Percentiles rank a stretch among this genome's conserved stretches.
Conservation (phyloP, 2,113 vertebrate species). For the Equus przewalskii region DNA sequence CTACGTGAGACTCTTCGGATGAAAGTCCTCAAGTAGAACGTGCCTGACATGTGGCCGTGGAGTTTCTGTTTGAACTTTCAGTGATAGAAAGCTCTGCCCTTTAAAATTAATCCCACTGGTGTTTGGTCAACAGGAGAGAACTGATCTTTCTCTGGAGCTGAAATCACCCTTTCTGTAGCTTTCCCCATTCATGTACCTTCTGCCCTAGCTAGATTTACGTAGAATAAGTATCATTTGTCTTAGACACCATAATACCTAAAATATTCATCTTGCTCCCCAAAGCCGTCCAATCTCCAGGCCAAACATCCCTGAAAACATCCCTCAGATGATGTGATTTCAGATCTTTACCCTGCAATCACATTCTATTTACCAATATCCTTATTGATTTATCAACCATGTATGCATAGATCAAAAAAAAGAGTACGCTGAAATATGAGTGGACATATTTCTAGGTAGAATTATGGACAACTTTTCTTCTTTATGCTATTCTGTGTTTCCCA, state of each 20-base stretch:
- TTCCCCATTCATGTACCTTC: background rate
- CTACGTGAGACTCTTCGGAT: background rate
- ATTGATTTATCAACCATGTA: rapidly evolving
- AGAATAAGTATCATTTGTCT: background rate
- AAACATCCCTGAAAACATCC: background rate
- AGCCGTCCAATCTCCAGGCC: background rate
- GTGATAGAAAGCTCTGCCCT: background rate
- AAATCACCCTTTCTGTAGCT: background rate
- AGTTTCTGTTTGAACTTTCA: background rate
- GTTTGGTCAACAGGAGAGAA: background rate
- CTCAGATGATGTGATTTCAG: rapidly evolving
- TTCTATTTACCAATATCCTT: rapidly evolving
- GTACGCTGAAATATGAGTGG: background rate
- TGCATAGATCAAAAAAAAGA: rapidly evolving
- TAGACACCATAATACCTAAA: background rate
- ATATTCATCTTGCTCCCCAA: background rate
- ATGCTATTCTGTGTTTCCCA: background rate
- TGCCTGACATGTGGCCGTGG: rapidly evolving
- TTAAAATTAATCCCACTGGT: background rate
- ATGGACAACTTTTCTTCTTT: background rate
- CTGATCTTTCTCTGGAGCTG: background rate
- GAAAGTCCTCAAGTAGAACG: background rate
- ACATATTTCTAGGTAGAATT: background rate
- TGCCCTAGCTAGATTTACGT: rapidly evolving
- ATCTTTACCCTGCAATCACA: no score